phyloP scores from a whole-genome alignment of 2,113 vertebrate genomes.

The Rhizomys pruinosus region DNA sequence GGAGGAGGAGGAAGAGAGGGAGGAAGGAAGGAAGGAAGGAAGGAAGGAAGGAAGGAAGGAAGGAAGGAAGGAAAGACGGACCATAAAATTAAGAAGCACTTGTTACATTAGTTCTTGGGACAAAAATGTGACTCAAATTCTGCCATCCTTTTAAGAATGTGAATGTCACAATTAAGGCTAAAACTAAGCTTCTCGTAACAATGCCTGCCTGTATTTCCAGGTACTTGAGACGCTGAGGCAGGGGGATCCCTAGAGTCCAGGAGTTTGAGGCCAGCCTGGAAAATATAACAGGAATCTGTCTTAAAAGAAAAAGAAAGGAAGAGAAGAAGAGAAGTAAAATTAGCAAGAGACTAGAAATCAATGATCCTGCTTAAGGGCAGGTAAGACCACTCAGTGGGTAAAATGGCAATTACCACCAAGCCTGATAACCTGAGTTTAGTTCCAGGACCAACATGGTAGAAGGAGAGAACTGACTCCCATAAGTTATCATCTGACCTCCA shows the following conservation, averaged over 20 bases:
- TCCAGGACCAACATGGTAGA: no score
- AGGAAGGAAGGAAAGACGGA: no score
- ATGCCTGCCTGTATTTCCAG: neutral
- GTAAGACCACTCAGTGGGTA: neutral
- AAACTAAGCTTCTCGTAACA: neutral
- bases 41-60: no score
- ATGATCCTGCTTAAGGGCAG: neutral
- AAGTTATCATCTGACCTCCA: no score
- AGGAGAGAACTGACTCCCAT: neutral
- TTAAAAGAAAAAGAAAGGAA: neutral
- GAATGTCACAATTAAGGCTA: slow-evolving; percentile 16
- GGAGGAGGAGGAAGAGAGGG: no score
- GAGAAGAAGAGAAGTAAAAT: neutral
- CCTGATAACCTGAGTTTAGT: neutral
- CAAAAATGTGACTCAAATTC: slow-evolving; percentile 3
- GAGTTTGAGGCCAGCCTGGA: neutral
- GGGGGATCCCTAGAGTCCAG: neutral
- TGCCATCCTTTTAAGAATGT: neutral
- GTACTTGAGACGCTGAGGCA: neutral
- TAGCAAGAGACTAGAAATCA: slow-evolving; percentile 28
- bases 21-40: no score
- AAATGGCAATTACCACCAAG: neutral
- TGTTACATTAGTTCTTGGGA: neutral
- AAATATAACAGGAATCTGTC: neutral
- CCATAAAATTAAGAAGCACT: neutral